Evolutionary conservation across 2,113 vertebrate genomes (phyloP).

Genomic region (Amblyopsis rosae): DNA sequence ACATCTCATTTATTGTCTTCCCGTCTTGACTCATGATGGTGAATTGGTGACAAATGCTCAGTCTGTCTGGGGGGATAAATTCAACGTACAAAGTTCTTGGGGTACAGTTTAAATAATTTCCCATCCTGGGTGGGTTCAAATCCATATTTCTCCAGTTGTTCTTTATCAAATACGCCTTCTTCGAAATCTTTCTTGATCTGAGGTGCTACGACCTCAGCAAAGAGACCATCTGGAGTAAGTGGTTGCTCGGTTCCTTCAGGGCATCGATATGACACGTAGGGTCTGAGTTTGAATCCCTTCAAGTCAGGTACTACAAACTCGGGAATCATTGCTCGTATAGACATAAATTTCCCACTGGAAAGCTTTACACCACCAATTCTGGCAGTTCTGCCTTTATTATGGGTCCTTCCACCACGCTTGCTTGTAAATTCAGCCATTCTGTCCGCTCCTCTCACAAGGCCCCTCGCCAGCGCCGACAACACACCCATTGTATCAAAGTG

Average conservation of each 20-base stretch:
- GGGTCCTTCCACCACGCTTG: constrained; percentile 86
- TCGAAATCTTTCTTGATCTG: constrained; percentile 82
- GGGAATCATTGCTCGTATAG: constrained; percentile 82
- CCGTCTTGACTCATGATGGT: too few relatives aligned
- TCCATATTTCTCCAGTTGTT: constrained; percentile 86
- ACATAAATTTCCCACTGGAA: constrained; percentile 77
- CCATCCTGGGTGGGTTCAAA: constrained; percentile 87
- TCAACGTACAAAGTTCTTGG: constrained; percentile 89
- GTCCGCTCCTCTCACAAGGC: constrained; percentile 86
- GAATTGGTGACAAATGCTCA: not conserved
- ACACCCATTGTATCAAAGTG: constrained; percentile 81
- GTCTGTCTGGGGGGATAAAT: not conserved
- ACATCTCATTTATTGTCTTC: too few relatives aligned
- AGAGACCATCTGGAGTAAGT: constrained; percentile 80
- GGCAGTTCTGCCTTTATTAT: constrained; percentile 82
- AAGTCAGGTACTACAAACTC: constrained; percentile 88
- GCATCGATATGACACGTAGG: constrained; percentile 88
- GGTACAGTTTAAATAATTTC: constrained; percentile 90
- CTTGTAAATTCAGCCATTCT: constrained; percentile 88
- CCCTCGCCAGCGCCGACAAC: constrained; percentile 78
- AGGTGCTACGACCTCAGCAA: constrained; percentile 80
- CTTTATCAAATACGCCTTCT: constrained; percentile 74
- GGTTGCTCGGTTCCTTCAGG: constrained; percentile 74
- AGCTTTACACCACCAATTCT: constrained; percentile 73
- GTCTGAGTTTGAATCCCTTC: constrained; percentile 86